Evolutionary conservation across 2,797 vertebrate genomes (phyloP).

Genomic region (Cetoscarus ocellatus): DNA sequence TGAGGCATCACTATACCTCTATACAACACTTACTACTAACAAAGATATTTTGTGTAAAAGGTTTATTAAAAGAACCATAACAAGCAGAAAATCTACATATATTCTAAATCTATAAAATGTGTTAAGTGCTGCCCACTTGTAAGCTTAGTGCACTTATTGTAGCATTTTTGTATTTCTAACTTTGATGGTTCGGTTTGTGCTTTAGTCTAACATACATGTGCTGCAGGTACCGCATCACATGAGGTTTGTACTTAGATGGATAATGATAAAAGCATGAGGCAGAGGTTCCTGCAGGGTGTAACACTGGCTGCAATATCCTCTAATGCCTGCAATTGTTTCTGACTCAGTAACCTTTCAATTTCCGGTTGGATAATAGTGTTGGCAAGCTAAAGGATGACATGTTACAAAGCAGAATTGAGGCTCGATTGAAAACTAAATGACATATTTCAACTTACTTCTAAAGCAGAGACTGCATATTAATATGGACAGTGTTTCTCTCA

Average conservation of each 20-base stretch:
- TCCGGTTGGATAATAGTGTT: background rate
- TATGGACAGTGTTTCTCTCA: too few relatives aligned
- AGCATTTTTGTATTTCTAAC: conserved; percentile 78
- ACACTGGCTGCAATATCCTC: conserved; percentile 28
- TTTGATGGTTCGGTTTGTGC: conserved; percentile 49
- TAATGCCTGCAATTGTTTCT: conserved; percentile 25
- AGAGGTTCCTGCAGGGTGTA: conserved; percentile 48
- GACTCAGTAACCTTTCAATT: conserved; percentile 8
- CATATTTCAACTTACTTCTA: too few relatives aligned
- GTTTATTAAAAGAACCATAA: conserved; percentile 54
- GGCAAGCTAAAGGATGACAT: background rate
- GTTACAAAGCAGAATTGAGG: background rate
- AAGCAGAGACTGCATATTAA: too few relatives aligned
- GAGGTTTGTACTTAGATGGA: conserved; percentile 25
- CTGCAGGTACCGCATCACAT: conserved; percentile 26
- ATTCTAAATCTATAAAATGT: conserved; percentile 61
- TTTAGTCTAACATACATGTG: conserved; percentile 47
- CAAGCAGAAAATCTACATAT: conserved; percentile 51
- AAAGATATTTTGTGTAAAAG: conserved; percentile 59
- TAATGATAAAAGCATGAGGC: conserved; percentile 27
- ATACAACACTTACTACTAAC: conserved; percentile 63
- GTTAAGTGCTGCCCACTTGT: conserved; percentile 64
- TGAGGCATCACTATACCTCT: conserved; percentile 69
- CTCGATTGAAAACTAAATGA: too few relatives aligned
- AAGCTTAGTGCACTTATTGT: conserved; percentile 71